Base-by-base conservation (phyloP, 2,113 vertebrate species). In the Orthochromis malagaraziensis region DNA sequence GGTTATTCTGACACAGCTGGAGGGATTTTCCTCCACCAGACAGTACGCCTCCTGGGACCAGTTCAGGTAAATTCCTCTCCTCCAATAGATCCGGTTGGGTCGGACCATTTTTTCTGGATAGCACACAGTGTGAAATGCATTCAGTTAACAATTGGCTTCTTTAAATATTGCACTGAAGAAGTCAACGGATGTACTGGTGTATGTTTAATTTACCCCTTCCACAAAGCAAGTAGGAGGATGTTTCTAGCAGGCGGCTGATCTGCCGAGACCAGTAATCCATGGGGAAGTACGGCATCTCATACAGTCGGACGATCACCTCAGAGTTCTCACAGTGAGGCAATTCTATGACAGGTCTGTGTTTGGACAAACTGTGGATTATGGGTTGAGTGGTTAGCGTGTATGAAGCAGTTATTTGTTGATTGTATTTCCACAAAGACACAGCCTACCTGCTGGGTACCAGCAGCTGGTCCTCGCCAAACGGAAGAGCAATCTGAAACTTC, bases 241-340 rank as follows among this genome's bases (percentile, higher is more conserved):
- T 96, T 95, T 98, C 98, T 87, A 99, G 97, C 26, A 99, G 95
- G 16, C 97, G 97, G 92, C 95, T 98, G 93, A 99, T 99, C 90
- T 98, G 96, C n/a, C 98, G 96, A 13, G 98, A 97, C 98, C 98
- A 99, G 95, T 97, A 99, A 82, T 98, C 98, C 98, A 99, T 97
- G 26, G 99, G 99, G 93, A 99, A 99, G 91, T 99, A 99, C 0
- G 99, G 98, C 98, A 99, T 98, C 95, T 99, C 98, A 73, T 99
- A 99, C 1, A 98, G 95, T 49, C 99, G 97, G 84, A 99, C 92
- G 10, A 98, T 98, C 47, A 99, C 95, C 95, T 99, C 98, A 1
- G 98, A 99, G 94, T 98, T 98, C 96, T 99, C 98, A 95, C 97
- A 97, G 92, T 99, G 98, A 3, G 98, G 98, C 68, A 99, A 96